Conservation (phyloP, 2,888 invertebrate species). For the Drosophila demipolita region DNA sequence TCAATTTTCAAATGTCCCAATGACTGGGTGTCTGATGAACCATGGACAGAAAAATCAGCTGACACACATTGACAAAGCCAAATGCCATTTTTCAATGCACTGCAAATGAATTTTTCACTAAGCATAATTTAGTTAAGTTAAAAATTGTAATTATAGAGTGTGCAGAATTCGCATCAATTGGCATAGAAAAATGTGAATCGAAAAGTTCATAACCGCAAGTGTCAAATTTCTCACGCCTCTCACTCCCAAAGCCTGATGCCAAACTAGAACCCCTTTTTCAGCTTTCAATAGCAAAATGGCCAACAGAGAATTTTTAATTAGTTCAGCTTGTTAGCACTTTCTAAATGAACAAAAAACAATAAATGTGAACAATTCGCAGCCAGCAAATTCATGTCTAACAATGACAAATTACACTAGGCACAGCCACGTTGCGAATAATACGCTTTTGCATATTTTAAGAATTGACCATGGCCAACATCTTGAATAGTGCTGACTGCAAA, state of each 20-base stretch:
- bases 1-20: slow-evolving; percentile 74
- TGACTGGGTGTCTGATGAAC: slow-evolving; percentile 74
- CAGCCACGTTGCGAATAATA: slow-evolving; percentile 37
- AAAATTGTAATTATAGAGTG: not conserved
- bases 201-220: slow-evolving; percentile 1
- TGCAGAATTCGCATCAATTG: not conserved
- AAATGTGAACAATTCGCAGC: slow-evolving; percentile 1
- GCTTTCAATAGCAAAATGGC: slow-evolving; percentile 11
- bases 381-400: slow-evolving; percentile 11
- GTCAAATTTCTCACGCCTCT: not conserved
- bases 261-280: slow-evolving; percentile 12
- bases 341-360: slow-evolving; percentile 4
- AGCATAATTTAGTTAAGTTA: not conserved
- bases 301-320: slow-evolving; percentile 54
- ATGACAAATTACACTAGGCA: slow-evolving; percentile 30
- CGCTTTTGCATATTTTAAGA: slow-evolving; percentile 22
- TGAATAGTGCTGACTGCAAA: not conserved
- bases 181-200: not conserved
- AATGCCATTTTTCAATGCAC: slow-evolving; percentile 20
- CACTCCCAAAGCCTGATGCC: not conserved
- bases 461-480: not conserved
- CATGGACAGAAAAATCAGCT: slow-evolving; percentile 44
- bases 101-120: not conserved
- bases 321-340: slow-evolving; percentile 18
- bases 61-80: slow-evolving; percentile 20